Conservation (phyloP, 2,888 invertebrate genomes). For the Agriopis leucophaearia region DNA sequence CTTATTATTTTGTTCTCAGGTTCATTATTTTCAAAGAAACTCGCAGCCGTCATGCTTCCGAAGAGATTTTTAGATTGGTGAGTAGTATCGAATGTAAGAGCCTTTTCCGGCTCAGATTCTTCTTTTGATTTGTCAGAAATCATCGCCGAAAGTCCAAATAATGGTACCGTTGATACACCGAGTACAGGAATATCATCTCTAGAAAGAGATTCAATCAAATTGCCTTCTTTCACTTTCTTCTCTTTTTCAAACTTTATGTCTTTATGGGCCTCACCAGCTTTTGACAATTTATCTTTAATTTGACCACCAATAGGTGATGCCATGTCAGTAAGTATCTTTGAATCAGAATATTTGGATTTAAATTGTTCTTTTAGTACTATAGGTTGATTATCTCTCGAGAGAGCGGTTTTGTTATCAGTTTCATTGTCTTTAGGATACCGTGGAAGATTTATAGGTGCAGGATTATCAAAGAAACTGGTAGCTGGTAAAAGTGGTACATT, state of each 20-base stretch:
- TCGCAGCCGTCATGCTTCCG: constrained; percentile 46
- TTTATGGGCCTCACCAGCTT: constrained; percentile 10
- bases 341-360: constrained; percentile 10
- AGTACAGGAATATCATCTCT: constrained; percentile 52
- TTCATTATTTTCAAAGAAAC: constrained; percentile 54
- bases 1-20: constrained; percentile 35
- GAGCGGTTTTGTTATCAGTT: background rate
- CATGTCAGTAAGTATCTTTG: constrained; percentile 8
- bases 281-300: background rate
- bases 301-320: background rate
- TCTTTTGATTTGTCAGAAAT: constrained; percentile 56
- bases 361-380: background rate
- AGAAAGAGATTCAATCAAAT: constrained; percentile 50
- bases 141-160: constrained; percentile 61
- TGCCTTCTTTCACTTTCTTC: constrained; percentile 34
- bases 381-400: background rate
- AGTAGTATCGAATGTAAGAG: constrained; percentile 33
- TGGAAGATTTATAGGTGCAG: constrained; percentile 4
- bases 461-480: constrained; percentile 39
- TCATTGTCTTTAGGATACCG: background rate
- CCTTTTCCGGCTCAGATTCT: constrained; percentile 39
- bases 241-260: constrained; percentile 12
- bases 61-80: constrained; percentile 36
- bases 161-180: constrained; percentile 57
- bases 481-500: constrained; percentile 34